Conservation (phyloP, 1,140 invertebrate species). For the Anastrepha ludens region DNA sequence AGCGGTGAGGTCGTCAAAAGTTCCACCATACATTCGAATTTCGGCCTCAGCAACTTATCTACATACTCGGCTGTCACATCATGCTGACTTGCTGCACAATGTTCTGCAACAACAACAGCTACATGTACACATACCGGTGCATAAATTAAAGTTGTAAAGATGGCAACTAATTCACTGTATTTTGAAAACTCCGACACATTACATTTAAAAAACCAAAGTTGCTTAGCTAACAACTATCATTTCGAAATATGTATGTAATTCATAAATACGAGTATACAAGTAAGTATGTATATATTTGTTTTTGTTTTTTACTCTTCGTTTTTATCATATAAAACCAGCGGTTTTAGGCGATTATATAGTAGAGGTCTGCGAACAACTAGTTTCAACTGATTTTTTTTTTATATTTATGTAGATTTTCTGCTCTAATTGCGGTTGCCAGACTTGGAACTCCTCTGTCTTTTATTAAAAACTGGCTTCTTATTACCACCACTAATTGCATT, state of each 20-base stretch:
- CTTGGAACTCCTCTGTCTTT: slow-evolving; percentile 37
- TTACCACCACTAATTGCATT: slow-evolving; percentile 37
- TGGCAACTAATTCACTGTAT: not conserved
- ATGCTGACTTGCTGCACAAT: not conserved
- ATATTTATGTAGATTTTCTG: slow-evolving; percentile 19
- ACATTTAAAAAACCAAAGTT: not conserved
- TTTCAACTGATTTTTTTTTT: not conserved
- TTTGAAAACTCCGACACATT: not conserved
- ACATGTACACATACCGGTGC: not conserved
- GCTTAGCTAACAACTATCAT: not conserved
- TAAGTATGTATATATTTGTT: not conserved
- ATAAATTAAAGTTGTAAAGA: not conserved
- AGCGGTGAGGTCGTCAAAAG: not conserved
- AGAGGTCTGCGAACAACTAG: not conserved
- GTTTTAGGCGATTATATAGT: not conserved
- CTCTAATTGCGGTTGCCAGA: slow-evolving; percentile 36
- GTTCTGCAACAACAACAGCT: not conserved
- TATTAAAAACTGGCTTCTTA: slow-evolving; percentile 28
- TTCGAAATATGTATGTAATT: not conserved
- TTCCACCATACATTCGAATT: not conserved
- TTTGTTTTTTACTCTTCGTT: not conserved
- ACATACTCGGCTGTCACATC: not conserved
- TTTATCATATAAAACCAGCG: not conserved
- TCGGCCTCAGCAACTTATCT: not conserved
- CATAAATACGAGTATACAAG: not conserved